Conservation (phyloP, 2,888 invertebrate species). For the Tetragonisca angustula region DNA sequence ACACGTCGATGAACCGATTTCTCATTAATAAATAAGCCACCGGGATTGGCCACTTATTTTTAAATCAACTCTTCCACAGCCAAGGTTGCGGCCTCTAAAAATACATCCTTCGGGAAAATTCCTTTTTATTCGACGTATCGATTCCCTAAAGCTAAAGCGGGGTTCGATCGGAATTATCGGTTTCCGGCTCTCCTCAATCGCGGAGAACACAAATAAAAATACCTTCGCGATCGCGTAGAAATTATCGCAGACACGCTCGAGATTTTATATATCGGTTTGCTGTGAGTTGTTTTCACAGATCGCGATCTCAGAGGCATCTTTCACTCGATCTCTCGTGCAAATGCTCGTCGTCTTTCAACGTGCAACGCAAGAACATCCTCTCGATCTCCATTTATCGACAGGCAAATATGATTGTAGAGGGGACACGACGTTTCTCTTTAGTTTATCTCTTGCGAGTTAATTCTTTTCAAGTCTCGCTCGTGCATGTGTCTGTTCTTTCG, state of each 20-base stretch:
- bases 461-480: background rate
- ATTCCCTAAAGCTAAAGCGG: slow-evolving; percentile 29
- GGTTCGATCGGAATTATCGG: slow-evolving; percentile 33
- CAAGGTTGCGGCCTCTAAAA: slow-evolving; percentile 60
- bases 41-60: slow-evolving; percentile 54
- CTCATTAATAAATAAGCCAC: slow-evolving; percentile 51
- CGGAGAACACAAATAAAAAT: background rate
- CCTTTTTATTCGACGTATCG: slow-evolving; percentile 42
- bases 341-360: background rate
- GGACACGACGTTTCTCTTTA: background rate
- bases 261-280: background rate
- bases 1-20: slow-evolving; percentile 35
- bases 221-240: too few relatives aligned
- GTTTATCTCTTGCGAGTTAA: background rate
- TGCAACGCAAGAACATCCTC: background rate
- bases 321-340: background rate
- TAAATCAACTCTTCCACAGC: slow-evolving; percentile 50
- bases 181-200: background rate
- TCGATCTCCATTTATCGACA: background rate
- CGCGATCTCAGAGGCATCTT: background rate
- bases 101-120: slow-evolving; percentile 59
- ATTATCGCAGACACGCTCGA: too few relatives aligned
- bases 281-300: background rate
- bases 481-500: background rate
- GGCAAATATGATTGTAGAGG: background rate